phyloP scores from a whole-genome alignment of 2,888 invertebrate species.

The Macrophya alboannulata region DNA sequence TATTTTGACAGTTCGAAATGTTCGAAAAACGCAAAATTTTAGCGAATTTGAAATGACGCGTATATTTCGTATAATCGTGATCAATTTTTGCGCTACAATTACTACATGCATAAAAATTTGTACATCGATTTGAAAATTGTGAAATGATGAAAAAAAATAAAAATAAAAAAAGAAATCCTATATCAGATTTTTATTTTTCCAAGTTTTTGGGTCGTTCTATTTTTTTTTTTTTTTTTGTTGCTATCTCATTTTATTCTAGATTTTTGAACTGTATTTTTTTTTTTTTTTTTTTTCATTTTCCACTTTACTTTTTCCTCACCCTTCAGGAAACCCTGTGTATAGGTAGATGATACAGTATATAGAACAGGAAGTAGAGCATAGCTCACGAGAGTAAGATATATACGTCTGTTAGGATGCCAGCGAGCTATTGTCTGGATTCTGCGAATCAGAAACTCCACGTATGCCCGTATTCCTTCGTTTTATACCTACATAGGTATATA shows the following conservation, averaged over 20 bases:
- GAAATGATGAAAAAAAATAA: too few species aligned
- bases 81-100: too few species aligned
- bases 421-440: slow-evolving; percentile 24
- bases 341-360: background rate
- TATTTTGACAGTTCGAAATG: background rate
- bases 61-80: too few species aligned
- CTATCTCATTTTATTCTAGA: too few species aligned
- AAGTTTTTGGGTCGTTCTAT: too few species aligned
- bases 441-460: background rate
- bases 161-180: too few species aligned
- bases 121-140: too few species aligned
- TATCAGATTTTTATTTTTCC: too few species aligned
- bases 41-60: too few species aligned
- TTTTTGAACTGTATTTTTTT: background rate
- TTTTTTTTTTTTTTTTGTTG: too few species aligned
- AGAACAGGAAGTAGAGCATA: slow-evolving; percentile 27
- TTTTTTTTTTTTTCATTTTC: background rate
- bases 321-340: background rate
- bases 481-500: background rate
- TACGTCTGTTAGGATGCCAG: background rate
- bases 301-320: background rate
- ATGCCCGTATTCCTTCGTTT: background rate
- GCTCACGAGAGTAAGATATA: background rate
- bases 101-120: too few species aligned
- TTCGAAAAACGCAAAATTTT: background rate